Evolutionary conservation across 1,140 invertebrate genomes (phyloP).

Genomic region (Heliconius nattereri): DNA sequence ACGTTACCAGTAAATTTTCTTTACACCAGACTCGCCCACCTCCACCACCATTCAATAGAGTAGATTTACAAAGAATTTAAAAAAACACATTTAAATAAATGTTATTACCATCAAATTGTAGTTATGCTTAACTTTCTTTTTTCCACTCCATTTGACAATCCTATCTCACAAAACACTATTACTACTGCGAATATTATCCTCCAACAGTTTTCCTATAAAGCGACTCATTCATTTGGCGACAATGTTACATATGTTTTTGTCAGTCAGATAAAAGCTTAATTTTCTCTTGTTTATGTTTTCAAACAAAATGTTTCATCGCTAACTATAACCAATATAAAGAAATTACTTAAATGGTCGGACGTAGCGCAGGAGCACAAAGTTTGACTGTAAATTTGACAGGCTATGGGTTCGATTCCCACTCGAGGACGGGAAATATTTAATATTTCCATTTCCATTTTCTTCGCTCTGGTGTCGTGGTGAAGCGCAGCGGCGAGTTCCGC

Average conservation of each 20-base stretch:
- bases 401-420: too few relatives aligned
- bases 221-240: not conserved
- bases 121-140: constrained; percentile 50
- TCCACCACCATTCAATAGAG: too few relatives aligned
- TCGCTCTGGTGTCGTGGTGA: too few relatives aligned
- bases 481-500: too few relatives aligned
- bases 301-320: not conserved
- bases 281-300: not conserved
- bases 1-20: too few relatives aligned
- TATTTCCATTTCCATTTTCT: too few relatives aligned
- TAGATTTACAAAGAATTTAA: not conserved
- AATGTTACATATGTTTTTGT: constrained; percentile 1
- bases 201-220: constrained; percentile 26
- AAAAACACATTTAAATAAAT: not conserved
- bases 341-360: too few relatives aligned
- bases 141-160: constrained; percentile 62
- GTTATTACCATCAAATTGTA: constrained; percentile 23
- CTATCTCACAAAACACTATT: constrained; percentile 40
- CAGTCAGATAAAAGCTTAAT: not conserved
- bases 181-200: constrained; percentile 39
- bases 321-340: too few relatives aligned
- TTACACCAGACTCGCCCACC: too few relatives aligned
- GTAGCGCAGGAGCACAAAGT: too few relatives aligned
- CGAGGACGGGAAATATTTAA: too few relatives aligned
- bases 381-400: too few relatives aligned